Evolutionary conservation across 2,113 vertebrate species (phyloP).

Genomic region (Lepisosteus osseus): DNA sequence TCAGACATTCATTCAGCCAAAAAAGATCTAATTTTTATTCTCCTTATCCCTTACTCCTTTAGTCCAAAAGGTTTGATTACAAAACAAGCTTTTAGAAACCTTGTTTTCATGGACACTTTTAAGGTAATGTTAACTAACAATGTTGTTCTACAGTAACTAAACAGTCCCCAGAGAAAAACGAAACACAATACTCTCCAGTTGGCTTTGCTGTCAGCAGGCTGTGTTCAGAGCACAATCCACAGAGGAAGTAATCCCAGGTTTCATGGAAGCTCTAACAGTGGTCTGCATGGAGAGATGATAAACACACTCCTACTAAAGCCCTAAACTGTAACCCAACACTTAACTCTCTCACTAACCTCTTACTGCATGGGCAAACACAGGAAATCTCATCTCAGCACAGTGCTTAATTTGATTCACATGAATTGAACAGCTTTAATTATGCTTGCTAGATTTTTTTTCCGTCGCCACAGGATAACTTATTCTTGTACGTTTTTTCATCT

Average conservation of each 20-base stretch:
- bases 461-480: no score
- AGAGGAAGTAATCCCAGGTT: not conserved
- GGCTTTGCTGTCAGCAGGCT: not conserved
- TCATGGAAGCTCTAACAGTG: not conserved
- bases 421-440: not conserved
- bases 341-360: conserved; percentile 51
- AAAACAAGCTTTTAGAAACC: no score
- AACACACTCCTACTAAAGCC: conserved; percentile 18
- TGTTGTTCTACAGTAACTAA: not conserved
- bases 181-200: not conserved
- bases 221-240: no score
- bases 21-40: no score
- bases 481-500: no score
- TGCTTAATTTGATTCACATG: conserved; percentile 5
- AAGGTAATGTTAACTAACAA: no score
- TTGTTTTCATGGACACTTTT: no score
- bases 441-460: not conserved
- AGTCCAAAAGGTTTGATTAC: no score
- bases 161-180: not conserved
- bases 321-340: conserved; percentile 54
- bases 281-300: not conserved
- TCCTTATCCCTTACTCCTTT: no score
- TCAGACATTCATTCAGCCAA: no score
- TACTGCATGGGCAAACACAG: conserved; percentile 47
- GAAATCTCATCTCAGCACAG: conserved; percentile 39